These are phyloP conservation scores for Murina feae DNA, from an alignment of 2,113 vertebrate genomes.

Conservation along the genomic window DNA sequence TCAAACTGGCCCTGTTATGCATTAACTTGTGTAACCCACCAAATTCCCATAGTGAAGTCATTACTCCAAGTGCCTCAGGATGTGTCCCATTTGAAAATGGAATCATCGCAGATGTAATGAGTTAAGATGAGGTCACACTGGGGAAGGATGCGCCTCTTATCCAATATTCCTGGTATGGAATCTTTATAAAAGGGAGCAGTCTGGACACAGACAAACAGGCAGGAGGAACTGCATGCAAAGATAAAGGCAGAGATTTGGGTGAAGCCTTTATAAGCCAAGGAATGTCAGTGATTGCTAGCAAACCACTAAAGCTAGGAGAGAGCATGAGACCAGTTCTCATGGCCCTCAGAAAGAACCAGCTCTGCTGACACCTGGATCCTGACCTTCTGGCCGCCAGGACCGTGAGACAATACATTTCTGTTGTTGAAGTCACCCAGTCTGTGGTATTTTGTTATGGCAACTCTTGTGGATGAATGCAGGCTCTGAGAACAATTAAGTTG, in stretches of 20 bases:
- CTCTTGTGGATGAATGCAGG: neutral
- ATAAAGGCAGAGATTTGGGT: neutral
- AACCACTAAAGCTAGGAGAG: neutral
- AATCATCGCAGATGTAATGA: neutral
- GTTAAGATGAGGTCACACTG: neutral
- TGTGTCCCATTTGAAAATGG: neutral
- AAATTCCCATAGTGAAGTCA: neutral
- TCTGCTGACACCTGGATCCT: neutral
- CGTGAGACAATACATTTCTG: neutral
- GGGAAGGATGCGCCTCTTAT: neutral
- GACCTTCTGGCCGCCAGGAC: neutral
- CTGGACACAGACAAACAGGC: neutral
- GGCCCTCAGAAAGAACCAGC: neutral
- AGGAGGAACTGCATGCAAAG: neutral
- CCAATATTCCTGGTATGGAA: neutral
- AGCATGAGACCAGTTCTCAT: neutral
- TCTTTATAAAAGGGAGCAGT: neutral
- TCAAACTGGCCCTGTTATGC: neutral
- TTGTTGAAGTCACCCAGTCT: neutral
- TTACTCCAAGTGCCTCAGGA: neutral
- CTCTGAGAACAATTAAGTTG: neutral
- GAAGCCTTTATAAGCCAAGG: neutral
- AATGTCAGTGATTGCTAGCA: no score
- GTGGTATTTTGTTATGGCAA: neutral
- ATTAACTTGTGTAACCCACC: neutral